phyloP scores from a whole-genome alignment of 2,888 invertebrate species.

The Allolobophora icterica region DNA sequence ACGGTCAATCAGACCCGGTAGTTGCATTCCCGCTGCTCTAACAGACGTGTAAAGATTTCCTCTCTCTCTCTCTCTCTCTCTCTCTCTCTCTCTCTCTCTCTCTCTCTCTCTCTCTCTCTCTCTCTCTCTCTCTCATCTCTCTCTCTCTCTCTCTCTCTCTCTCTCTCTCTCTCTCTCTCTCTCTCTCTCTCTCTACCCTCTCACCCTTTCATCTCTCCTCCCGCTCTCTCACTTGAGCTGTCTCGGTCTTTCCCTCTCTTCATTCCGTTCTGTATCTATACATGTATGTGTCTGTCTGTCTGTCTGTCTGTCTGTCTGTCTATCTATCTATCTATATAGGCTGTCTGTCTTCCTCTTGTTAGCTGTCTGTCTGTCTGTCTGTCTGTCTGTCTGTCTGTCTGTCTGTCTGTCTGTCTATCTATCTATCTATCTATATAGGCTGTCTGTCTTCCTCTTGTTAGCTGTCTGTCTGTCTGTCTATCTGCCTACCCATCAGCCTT shows the following conservation, averaged over 20 bases:
- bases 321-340: too few relatives aligned
- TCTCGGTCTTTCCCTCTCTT: neutral
- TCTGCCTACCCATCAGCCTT: neutral
- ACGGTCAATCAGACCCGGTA: neutral
- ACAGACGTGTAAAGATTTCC: neutral
- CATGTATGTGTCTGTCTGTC: too few relatives aligned
- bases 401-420: neutral
- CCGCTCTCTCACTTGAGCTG: neutral
- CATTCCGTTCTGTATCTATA: neutral
- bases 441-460: neutral
- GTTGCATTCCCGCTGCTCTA: too few relatives aligned
- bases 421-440: too few relatives aligned
- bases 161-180: neutral
- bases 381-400: neutral
- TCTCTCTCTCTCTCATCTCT: neutral
- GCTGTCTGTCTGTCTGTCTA: neutral
- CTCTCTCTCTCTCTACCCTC: neutral
- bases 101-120: neutral
- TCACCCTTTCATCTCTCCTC: neutral
- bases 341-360: neutral
- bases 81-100: neutral
- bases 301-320: too few relatives aligned
- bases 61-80: neutral
- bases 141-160: neutral
- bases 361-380: neutral